Evolutionary conservation across 2,797 vertebrate species (phyloP).

Genomic region (Eleutherodactylus coqui): DNA sequence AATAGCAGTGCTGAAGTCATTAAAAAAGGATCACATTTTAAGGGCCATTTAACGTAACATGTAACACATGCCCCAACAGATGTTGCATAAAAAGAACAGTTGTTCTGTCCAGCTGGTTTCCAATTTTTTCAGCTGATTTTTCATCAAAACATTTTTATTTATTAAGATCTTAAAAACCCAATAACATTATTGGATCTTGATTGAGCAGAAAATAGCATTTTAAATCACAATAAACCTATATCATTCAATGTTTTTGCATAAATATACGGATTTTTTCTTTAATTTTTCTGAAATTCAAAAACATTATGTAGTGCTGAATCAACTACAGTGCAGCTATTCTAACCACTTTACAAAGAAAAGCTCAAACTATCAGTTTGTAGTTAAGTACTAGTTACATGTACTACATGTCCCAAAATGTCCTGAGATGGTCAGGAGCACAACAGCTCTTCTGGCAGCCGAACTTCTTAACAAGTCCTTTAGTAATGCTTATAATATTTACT

Average conservation of each 20-base stretch:
- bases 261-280: not conserved
- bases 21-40: slow-evolving; percentile 57
- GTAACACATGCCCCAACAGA: slow-evolving; percentile 59
- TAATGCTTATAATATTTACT: not conserved
- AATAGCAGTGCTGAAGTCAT: slow-evolving; percentile 49
- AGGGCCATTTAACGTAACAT: slow-evolving; percentile 45
- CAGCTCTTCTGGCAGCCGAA: no score
- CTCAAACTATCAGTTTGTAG: not conserved
- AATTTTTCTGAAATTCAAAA: not conserved
- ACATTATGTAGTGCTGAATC: not conserved
- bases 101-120: slow-evolving; percentile 46
- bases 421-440: no score
- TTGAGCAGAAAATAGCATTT: not conserved
- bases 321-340: not conserved
- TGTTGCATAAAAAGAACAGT: slow-evolving; percentile 55
- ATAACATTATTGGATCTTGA: not conserved
- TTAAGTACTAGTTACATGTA: not conserved
- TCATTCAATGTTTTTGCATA: not conserved
- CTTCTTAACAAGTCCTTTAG: no score
- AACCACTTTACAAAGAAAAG: not conserved
- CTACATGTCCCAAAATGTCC: not conserved
- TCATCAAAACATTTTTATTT: slow-evolving; percentile 18
- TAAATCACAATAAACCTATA: not conserved
- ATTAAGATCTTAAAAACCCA: not conserved
- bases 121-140: slow-evolving; percentile 15